Base-by-base conservation (phyloP, 2,888 invertebrate species). In the Campopleginae sp. region DNA sequence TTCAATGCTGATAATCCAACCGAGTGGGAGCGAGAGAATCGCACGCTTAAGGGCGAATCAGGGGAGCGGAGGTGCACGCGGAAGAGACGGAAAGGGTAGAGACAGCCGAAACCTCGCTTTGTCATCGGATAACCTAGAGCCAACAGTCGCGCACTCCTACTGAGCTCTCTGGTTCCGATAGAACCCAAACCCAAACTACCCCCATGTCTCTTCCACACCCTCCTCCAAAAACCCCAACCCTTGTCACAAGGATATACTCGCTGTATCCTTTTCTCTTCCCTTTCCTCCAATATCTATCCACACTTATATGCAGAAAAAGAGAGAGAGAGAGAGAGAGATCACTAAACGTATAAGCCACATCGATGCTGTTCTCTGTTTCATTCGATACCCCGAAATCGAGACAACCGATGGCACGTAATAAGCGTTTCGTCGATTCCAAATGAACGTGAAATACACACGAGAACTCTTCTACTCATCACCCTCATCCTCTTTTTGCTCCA, bases 51-150 rank as follows among this genome's bases (percentile, higher is more conserved):
- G 91, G 92, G 89, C 88, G 88, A 88, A 61, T 23, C 46, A 65
- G 46, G 44, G 65, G 71, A 8, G 44, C 5, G 1, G 58, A 0
- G 17, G 33, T 48, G 27, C 31, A 17, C 5, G 78, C 27, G 46
- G 85, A 42, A 33, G 31, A 88, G 86, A 51, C 66, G 65, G 72
- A 63, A 68, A 79, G 85, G 84, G 88, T 87, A 87, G 58, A 78
- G 81, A 75, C 70, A 82, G 44, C 89, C 89, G 90, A 91, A 90
- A 88, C 87, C 76, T 85, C 89, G 93, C 93, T 93, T 93, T 93
- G 93, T 93, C 92, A 93, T 91, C 93, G 91, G 93, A 93, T 93
- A 93, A 91, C 92, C 92, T 91, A 92, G 93, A 92, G 89, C 92
- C 91, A 83, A 72, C 83, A 44, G 80, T 72, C 80, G 76, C 66